Evolutionary conservation across 2,797 vertebrate genomes (phyloP).

Genomic region (Pseudocheirus occidentalis): DNA sequence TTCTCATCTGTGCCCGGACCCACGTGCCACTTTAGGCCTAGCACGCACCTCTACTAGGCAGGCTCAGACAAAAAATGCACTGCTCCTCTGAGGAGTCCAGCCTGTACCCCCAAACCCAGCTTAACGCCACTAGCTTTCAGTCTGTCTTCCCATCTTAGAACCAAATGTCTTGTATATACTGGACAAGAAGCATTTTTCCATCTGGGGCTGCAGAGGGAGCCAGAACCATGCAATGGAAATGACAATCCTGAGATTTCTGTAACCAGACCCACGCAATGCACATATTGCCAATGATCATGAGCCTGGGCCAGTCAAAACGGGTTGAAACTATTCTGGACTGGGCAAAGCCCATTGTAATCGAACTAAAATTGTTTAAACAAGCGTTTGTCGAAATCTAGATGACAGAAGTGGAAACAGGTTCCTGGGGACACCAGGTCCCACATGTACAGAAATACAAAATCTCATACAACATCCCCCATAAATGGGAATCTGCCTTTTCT

Average conservation of each 20-base stretch:
- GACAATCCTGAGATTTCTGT: not conserved
- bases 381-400: not conserved
- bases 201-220: constrained; percentile 83
- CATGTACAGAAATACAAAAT: not conserved
- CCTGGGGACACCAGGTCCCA: not conserved
- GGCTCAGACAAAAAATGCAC: not conserved
- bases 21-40: not conserved
- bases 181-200: constrained; percentile 73
- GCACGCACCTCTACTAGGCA: not conserved
- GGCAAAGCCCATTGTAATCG: not conserved
- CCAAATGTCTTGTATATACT: constrained; percentile 51
- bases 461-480: not conserved
- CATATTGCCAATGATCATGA: not conserved
- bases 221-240: constrained; percentile 76
- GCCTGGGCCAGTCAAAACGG: not conserved
- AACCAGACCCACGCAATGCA: constrained; percentile 30
- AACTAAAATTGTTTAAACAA: not conserved
- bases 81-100: constrained; percentile 2
- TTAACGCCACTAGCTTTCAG: not conserved
- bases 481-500: not conserved
- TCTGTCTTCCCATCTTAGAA: not conserved
- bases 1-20: not conserved
- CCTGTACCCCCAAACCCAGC: not conserved
- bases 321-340: not conserved
- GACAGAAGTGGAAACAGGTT: not conserved